A percentile compares a stretch with the other conserved stretches of the same genome.
Evolutionary conservation across 1,140 invertebrate species (phyloP).

Genomic region (Drosophila malerkotliana): DNA sequence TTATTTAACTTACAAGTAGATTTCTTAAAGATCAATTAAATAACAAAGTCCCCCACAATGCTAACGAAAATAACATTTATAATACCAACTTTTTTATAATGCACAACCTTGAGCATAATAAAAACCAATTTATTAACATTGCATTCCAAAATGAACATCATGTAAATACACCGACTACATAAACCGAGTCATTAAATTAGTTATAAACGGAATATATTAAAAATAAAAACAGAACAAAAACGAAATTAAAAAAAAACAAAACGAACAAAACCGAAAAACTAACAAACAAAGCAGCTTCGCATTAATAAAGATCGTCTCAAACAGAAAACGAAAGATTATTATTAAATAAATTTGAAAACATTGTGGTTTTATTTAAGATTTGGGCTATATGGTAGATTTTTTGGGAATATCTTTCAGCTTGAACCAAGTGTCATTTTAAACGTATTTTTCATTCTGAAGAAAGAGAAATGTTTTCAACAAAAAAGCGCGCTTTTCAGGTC

Average conservation of each 20-base stretch:
- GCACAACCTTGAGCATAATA: conserved; percentile 48
- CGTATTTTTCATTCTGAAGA: not conserved
- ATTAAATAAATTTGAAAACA: conserved; percentile 39
- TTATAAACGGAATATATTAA: conserved; percentile 43
- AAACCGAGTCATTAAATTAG: conserved; percentile 37
- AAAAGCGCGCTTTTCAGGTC: conserved; percentile 64
- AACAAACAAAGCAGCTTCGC: conserved; percentile 70
- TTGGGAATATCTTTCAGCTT: not conserved
- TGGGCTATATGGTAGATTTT: not conserved
- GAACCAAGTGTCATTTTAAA: not conserved
- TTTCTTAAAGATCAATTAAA: conserved; percentile 64
- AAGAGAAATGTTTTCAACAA: not conserved
- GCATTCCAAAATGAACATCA: conserved; percentile 50
- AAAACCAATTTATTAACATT: conserved; percentile 52
- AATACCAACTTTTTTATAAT: conserved; percentile 43
- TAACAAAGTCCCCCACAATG: conserved; percentile 36
- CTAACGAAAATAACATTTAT: conserved; percentile 48
- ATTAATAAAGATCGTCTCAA: conserved; percentile 81
- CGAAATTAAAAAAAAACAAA: conserved; percentile 33
- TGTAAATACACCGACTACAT: conserved; percentile 68
- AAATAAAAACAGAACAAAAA: conserved; percentile 3
- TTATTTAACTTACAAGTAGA: conserved; percentile 61
- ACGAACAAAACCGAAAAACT: conserved; percentile 50
- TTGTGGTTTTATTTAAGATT: conserved; percentile 14
- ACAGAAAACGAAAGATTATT: conserved; percentile 46